These are phyloP conservation scores for Carcina quercana DNA, from an alignment of 2,888 invertebrate genomes.

Conservation along the genomic window DNA sequence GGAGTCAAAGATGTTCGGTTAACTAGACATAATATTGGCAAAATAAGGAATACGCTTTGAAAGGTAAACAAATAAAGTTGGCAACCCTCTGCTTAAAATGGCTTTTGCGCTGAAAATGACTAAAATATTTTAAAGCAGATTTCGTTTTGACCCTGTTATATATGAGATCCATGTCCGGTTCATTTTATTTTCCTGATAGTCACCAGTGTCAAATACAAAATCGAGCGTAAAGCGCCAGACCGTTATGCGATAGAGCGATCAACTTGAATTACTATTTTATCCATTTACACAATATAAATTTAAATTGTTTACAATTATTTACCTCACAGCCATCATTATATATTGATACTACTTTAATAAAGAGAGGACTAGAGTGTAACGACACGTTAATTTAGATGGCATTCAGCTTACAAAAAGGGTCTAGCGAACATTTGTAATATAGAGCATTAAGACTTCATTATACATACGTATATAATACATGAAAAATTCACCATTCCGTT, in stretches of 20 bases:
- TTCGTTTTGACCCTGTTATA: conserved; percentile 39
- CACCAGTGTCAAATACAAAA: conserved; percentile 25
- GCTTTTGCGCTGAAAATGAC: conserved; percentile 34
- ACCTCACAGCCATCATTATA: conserved; percentile 75
- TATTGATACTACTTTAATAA: conserved; percentile 72
- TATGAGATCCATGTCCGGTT: no score
- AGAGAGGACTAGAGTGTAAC: conserved; percentile 68
- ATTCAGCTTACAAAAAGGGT: conserved; percentile 64
- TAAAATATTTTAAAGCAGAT: conserved; percentile 21
- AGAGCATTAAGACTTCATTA: conserved; percentile 31
- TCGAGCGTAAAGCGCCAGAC: conserved; percentile 26
- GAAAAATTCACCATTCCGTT: conserved; percentile 68
- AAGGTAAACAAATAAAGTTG: no score
- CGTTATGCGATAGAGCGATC: conserved; percentile 47
- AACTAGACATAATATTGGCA: no score
- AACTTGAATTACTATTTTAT: conserved; percentile 46
- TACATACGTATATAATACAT: conserved; percentile 58
- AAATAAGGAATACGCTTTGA: no score
- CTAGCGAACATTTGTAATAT: conserved; percentile 66
- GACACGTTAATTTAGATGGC: conserved; percentile 68
- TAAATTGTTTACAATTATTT: conserved; percentile 71
- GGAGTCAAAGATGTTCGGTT: no score
- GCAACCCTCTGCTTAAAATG: conserved; percentile 48
- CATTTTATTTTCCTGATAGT: no score
- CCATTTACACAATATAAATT: conserved; percentile 70